Percentiles rank a stretch among this genome's conserved stretches.
Evolutionary conservation across 1,140 invertebrate species (phyloP).

Genomic region (Camponotus vicinus): DNA sequence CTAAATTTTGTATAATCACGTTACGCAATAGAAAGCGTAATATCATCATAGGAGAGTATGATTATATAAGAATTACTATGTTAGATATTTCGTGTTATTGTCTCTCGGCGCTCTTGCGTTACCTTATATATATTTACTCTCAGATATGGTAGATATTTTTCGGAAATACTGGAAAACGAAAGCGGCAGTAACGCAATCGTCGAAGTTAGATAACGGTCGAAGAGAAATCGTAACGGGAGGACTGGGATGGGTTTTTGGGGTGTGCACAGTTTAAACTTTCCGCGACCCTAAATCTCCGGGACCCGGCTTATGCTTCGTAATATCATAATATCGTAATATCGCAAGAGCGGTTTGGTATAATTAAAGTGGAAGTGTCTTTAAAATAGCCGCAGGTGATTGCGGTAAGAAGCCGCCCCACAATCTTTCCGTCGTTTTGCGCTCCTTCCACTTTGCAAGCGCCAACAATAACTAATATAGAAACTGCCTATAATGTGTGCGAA

Average conservation of each 20-base stretch:
- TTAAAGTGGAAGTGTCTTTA: constrained; percentile 84
- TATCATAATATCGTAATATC: constrained; percentile 84
- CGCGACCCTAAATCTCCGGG: constrained; percentile 78
- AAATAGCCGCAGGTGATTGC: constrained; percentile 82
- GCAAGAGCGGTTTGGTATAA: constrained; percentile 81
- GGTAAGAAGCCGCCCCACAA: constrained; percentile 71
- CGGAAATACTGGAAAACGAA: constrained; percentile 61
- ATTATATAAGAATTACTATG: background rate
- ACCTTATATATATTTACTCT: constrained; percentile 60
- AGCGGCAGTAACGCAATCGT: constrained; percentile 59
- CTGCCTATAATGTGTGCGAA: background rate
- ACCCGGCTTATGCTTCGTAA: constrained; percentile 80
- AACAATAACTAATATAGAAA: constrained; percentile 47
- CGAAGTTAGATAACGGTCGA: constrained; percentile 74
- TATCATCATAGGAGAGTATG: constrained; percentile 29
- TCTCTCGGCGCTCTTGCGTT: constrained; percentile 23
- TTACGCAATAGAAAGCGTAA: background rate
- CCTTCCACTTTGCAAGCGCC: constrained; percentile 40
- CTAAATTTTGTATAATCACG: background rate
- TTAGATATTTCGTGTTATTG: constrained; percentile 41
- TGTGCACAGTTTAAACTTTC: constrained; percentile 78
- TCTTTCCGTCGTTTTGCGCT: constrained; percentile 71
- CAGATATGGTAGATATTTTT: constrained; percentile 52
- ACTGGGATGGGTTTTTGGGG: constrained; percentile 73
- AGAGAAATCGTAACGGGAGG: constrained; percentile 65